Conservation (phyloP, 2,888 invertebrate species). For the Piscicola geometra region DNA sequence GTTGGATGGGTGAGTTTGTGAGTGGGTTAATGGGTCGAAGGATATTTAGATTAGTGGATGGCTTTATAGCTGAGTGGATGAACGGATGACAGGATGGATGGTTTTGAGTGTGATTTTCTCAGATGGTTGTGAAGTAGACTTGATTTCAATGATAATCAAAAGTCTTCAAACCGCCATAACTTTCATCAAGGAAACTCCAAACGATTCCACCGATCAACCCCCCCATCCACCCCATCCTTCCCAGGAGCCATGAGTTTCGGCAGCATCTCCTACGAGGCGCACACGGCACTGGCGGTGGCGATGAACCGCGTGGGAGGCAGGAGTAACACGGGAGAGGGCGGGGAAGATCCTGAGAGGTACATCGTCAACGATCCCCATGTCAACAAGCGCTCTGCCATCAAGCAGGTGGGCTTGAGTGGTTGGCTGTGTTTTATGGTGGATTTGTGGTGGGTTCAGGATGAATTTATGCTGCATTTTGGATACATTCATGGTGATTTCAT, state of each 20-base stretch:
- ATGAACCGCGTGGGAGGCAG: slow-evolving; percentile 97
- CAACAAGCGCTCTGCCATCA: slow-evolving; percentile 87
- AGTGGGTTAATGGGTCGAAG: too few relatives aligned
- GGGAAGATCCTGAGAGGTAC: slow-evolving; percentile 67
- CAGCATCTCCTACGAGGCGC: slow-evolving; percentile 92
- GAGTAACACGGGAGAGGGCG: slow-evolving; percentile 98
- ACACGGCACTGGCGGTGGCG: slow-evolving; percentile 86
- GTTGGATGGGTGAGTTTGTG: too few relatives aligned
- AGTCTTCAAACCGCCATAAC: not conserved
- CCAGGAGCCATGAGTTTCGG: slow-evolving; percentile 92
- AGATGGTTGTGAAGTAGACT: too few relatives aligned
- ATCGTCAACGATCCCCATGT: slow-evolving; percentile 72
- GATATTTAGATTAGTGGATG: too few relatives aligned
- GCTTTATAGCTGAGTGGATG: too few relatives aligned
- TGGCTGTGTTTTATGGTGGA: too few relatives aligned
- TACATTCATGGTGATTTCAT: too few relatives aligned
- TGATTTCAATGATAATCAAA: too few relatives aligned
- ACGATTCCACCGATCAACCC: not conserved
- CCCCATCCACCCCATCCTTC: slow-evolving; percentile 40
- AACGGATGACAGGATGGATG: too few relatives aligned
- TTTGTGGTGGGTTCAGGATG: too few relatives aligned
- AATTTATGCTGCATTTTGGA: too few relatives aligned
- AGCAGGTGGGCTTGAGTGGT: slow-evolving; percentile 72
- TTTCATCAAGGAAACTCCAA: too few relatives aligned
- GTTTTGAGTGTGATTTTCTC: not conserved